Evolutionary conservation across 2,888 invertebrate genomes (phyloP), one percentile per base, ranked within the genome.

Genomic region (Dasysyrphus albostriatus): DNA sequence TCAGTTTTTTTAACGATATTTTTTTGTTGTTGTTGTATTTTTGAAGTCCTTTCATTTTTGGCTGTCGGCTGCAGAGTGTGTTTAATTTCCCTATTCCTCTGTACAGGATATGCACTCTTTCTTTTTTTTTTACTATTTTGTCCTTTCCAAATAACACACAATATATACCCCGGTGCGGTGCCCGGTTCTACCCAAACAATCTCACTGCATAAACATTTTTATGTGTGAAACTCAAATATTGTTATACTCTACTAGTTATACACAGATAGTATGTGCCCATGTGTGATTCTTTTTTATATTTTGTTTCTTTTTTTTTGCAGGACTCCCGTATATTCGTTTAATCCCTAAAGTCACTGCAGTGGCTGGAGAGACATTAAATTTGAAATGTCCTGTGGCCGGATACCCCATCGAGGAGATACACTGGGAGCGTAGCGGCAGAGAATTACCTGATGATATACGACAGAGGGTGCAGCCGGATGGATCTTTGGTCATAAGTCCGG

Each of bases 301-400:
- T n/a, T n/a, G n/a, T 29, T 29, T 54, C 16, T 63, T 72, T 70
- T 65, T 74, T 56, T 9, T 88, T 89, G 19, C 89, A 96, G 96
- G 96, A 90, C 94, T 95, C 90, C 97, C 97, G 5, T 96, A 96
- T 91, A 96, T 97, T 89, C 94, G 96, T 59, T 94, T 96, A 83
- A 96, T 97, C 92, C 95, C 95, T 39, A 96, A 97, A 93, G 95
- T 96, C 89, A 96, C 96, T 34, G 96, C 96, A 6, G 96, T 97
- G 12, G 96, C 96, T 9, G 96, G 96, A 61, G 96, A 96, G 91
- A 94, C 94, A 79, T 93, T 97, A 89, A 94, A 95, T 73, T 93
- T 97, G 79, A 95, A 96, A 91, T 97, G 97, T 92, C 96, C 96
- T 24, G 97, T 96, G 37, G 96, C 96, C 24, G 97, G 97, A 29